Evolutionary conservation across 2,113 vertebrate genomes (phyloP), one percentile per base, ranked within the genome.

Genomic region (Globicephala melas): DNA sequence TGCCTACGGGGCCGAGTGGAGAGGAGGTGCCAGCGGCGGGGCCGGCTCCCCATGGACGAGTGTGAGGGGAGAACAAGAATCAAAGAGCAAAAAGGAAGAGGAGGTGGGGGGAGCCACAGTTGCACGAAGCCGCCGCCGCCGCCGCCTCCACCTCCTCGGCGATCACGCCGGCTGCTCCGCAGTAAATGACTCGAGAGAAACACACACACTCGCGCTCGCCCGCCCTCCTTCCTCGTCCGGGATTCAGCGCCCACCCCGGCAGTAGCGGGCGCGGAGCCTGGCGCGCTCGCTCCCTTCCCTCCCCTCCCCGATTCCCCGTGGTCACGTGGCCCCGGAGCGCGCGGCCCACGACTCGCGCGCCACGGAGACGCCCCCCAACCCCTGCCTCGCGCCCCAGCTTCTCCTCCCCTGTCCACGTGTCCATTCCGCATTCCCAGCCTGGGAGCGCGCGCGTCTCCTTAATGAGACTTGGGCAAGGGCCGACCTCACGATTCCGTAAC

Each of bases 241-340:
- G 95, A 95, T 93, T n/a, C 96, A 65, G 98, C 94, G 97, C 98
- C 97, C 97, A 97, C 97, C 94, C n/a, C 62, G 73, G 95, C 97
- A 76, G 76, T 1, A 74, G 97, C 97, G 74, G 94, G 97, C 96
- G 80, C 95, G 0, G 47, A 92, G 95, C 95, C 88, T 14, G 76
- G 95, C 94, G 97, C 97, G 85, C 97, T 96, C 23, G 41, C 95
- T 91, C 50, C 41, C 55, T 11, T 12, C 7, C 80, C 79, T 18
- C 20, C 91, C 5, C 84, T 10, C 82, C 68, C 41, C 60, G 95
- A 67, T 74, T 96, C 95, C 96, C 95, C 90, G 71, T 58, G 97
- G 79, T 98, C 98, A 98, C 98, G 98, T 98, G 98, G 97, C 73
- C 94, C 89, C 18, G 41, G 92, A 97, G 97, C 97, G 97, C 97